Percentiles rank a stretch among this genome's conserved stretches.
Conservation (phyloP, 2,113 vertebrate genomes). For the Otus sunia region DNA sequence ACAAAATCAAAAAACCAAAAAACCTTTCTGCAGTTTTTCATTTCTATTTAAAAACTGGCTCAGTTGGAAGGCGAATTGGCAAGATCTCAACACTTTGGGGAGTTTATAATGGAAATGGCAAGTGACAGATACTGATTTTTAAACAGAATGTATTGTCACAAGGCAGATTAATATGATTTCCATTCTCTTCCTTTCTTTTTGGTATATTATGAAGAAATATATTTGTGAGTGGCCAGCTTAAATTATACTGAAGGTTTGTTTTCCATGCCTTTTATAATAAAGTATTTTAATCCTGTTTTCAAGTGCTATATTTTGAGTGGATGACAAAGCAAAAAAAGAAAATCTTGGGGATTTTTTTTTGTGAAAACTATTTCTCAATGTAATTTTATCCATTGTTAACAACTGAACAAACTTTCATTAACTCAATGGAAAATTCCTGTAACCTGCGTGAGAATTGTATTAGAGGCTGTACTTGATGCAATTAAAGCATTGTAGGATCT, state of each 20-base stretch:
- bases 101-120: background rate
- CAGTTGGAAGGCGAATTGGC: background rate
- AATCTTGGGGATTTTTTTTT: background rate
- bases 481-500: background rate
- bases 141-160: background rate
- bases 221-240: background rate
- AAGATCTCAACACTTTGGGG: background rate
- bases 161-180: background rate
- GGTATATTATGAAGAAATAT: background rate
- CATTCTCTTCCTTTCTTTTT: background rate
- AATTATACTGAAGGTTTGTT: background rate
- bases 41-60: background rate
- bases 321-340: background rate
- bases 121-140: background rate
- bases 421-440: background rate
- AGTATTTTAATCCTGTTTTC: background rate
- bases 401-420: background rate
- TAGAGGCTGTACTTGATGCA: background rate
- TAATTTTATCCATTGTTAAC: background rate
- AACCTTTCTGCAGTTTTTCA: background rate
- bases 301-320: background rate
- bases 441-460: background rate
- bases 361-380: background rate
- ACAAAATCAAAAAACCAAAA: background rate
- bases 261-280: background rate